Base-by-base conservation (phyloP, 2,113 vertebrate species). In the Willisornis vidua region DNA sequence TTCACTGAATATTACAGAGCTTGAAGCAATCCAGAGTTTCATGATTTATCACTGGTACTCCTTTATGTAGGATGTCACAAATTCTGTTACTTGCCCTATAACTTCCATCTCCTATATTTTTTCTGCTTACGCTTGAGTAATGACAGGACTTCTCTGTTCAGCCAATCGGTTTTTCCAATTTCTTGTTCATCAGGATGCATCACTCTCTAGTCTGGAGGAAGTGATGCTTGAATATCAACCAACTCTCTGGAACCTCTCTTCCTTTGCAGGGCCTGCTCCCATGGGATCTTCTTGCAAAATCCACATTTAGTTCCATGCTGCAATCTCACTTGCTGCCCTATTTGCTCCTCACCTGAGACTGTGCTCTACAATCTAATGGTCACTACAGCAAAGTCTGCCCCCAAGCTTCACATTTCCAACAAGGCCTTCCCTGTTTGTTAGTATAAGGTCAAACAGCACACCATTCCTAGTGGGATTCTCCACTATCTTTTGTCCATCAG, bases 401-500 rank as follows among this genome's bases (percentile, higher is more conserved):
- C 11, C 24, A 76, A 1, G 6, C 28, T 48, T 18, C 29, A 41
- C 14, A 22, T 25, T 35, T 41, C 46, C 13, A 54, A 15, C 18
- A 29, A 61, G 24, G 3, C 29, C 7, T 46, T 33, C 6, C 4
- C 10, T 52, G 10, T 54, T 20, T 41, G 7, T 41, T 54, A 35
- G 16, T 14, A 15, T 7, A 41, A n/a, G 51, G 26, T 33, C 12
- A 28, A 73, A 28, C 9, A 43, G 12, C 11, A 22, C 51, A 28
- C 25, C 25, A 31, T 66, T 81, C 37, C 26, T 26, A 22, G 20
- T 51, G 51, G 25, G 11, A 35, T 57, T 9, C 20, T 26, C 49
- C 0, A 0, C 49, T 39, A 3, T 16, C 6, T 22, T 10, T 12
- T 1, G 3, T 5, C 9, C 29, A 31, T 31, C 29, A 31, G 24